Evolutionary conservation across 2,797 vertebrate genomes (phyloP), one percentile per base, ranked within the genome.

Genomic region (Stomatorhinus walkeri): DNA sequence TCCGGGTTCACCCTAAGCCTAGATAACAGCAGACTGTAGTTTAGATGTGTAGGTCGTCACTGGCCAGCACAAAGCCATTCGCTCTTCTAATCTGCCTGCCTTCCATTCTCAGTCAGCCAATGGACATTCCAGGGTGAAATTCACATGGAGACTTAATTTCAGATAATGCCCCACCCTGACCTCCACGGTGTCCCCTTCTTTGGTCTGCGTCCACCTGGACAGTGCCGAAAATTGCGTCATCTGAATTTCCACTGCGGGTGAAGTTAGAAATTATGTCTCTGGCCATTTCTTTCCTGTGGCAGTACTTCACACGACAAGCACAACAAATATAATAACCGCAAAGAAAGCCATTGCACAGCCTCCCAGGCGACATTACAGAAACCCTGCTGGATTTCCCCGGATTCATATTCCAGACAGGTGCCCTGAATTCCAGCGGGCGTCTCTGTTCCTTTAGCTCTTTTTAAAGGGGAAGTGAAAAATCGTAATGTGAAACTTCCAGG

Each of bases 191-290:
- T 92, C 91, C 93, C 90, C 92, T 93, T 91, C 92, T 92, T 94
- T 92, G 90, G 87, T 87, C 91, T 89, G 85, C 88, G 48, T 90
- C 91, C 90, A 92, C 91, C 91, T 91, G 91, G 90, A 91, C 90
- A 36, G 87, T 90, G 89, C 89, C 84, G 87, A 48, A 88, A 89
- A 76, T 64, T 92, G 93, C 94, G 95, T 95, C 94, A 93, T 91
- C 91, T 92, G 91, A 91, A 94, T 93, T 94, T 94, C 91, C 90
- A 93, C 93, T 89, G 87, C 91, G 93, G 94, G 94, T 93, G 94
- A 95, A 94, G 89, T 94, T 94, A 90, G 94, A 94, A 95, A 95
- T 95, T 94, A 93, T 94, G 94, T 95, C 94, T 90, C 86, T 84
- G 90, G 92, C 92, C 87, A 89, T 91, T 91, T 91, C 91, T 91